These are phyloP conservation scores for Dasyornis broadbenti DNA, from an alignment of 2,113 vertebrate genomes.

Conservation along the genomic window DNA sequence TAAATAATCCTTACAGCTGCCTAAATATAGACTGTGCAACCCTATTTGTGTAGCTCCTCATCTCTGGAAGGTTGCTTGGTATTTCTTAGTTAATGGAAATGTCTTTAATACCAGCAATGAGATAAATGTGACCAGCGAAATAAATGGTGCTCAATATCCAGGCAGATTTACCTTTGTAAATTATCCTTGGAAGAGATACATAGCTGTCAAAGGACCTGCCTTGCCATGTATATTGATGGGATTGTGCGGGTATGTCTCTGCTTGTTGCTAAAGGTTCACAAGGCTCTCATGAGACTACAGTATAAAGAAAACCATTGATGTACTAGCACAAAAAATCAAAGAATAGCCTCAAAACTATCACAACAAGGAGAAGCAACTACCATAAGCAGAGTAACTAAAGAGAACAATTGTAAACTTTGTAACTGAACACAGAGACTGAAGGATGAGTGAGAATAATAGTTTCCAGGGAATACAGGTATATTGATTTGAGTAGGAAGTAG, in stretches of 20 bases:
- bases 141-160: background rate
- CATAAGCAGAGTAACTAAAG: background rate
- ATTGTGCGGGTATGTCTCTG: background rate
- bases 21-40: background rate
- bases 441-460: background rate
- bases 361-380: background rate
- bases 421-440: background rate
- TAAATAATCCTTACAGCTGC: background rate
- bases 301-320: background rate
- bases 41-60: background rate
- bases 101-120: background rate
- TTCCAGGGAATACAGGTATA: background rate
- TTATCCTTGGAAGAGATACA: background rate
- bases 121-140: background rate
- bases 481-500: background rate
- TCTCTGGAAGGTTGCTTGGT: background rate
- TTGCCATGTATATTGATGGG: background rate
- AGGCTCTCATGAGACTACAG: background rate
- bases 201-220: background rate
- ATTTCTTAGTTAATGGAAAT: background rate
- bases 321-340: background rate
- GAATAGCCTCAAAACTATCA: background rate
- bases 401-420: background rate
- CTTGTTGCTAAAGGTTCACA: background rate
- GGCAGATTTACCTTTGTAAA: background rate